Conservation (phyloP, 2,113 vertebrate genomes). For the Cynocephalus volans region DNA sequence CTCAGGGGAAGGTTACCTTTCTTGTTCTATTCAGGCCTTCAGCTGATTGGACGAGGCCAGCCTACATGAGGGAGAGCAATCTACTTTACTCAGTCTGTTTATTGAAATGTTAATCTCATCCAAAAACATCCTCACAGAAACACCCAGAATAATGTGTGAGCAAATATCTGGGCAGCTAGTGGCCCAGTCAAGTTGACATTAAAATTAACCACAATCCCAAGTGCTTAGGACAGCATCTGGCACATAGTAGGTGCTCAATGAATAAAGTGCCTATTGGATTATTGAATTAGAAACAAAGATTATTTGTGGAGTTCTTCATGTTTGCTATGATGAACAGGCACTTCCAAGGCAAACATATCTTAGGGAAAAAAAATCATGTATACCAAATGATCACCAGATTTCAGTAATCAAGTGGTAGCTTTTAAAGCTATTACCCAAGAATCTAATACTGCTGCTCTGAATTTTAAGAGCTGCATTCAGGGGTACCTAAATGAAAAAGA, state of each 20-base stretch:
- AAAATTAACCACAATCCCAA: neutral
- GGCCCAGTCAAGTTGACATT: neutral
- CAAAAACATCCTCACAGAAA: neutral
- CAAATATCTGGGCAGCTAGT: neutral
- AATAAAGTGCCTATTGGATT: conserved; percentile 29
- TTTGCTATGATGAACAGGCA: neutral
- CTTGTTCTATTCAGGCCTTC: neutral
- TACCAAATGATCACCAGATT: neutral
- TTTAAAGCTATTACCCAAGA: conserved; percentile 9
- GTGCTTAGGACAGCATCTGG: neutral
- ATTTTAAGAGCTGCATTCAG: neutral
- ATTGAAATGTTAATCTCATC: neutral
- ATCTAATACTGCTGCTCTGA: neutral
- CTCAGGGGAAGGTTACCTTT: neutral
- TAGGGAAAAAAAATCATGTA: neutral
- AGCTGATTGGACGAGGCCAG: neutral
- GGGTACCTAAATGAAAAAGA: conserved; percentile 17
- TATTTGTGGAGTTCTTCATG: neutral
- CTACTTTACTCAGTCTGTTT: neutral
- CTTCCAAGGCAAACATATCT: neutral
- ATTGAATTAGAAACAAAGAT: conserved; percentile 2
- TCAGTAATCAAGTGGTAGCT: conserved; percentile 5
- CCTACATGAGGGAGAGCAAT: neutral
- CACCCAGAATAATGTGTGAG: neutral
- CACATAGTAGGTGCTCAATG: neutral